Conservation (phyloP, 1,140 invertebrate species). For the Aphis gossypii region DNA sequence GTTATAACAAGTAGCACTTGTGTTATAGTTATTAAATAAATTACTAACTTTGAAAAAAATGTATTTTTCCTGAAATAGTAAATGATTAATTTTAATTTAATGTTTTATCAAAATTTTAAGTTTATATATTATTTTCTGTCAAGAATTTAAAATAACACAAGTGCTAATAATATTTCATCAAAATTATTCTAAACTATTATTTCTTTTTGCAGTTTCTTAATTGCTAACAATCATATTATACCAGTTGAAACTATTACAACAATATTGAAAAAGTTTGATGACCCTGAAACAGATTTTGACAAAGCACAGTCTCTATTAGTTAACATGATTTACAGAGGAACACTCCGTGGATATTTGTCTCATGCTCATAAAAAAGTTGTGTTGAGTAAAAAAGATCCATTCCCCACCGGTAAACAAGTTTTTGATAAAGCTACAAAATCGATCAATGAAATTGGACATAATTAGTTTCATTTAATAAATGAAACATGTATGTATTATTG, state of each 20-base stretch:
- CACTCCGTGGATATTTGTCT: constrained; percentile 97
- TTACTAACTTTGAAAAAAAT: too few species aligned
- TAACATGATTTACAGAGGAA: constrained; percentile 94
- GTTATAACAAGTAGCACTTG: not conserved
- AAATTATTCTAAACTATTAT: not conserved
- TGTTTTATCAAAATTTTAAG: not conserved
- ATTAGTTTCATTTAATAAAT: constrained; percentile 11
- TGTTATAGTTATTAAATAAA: not conserved
- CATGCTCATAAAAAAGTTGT: constrained; percentile 96
- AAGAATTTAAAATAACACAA: not conserved
- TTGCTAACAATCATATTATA: constrained; percentile 89
- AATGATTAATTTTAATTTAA: not conserved
- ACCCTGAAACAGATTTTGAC: constrained; percentile 87
- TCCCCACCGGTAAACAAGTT: constrained; percentile 70
- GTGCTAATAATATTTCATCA: not conserved
- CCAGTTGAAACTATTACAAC: constrained; percentile 82
- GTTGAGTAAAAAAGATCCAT: constrained; percentile 96
- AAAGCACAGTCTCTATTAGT: constrained; percentile 96
- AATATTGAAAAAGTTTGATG: constrained; percentile 81
- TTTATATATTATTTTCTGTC: not conserved
- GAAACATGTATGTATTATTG: not conserved
- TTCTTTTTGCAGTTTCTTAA: constrained; percentile 71
- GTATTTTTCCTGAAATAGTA: not conserved
- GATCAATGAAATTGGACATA: constrained; percentile 51
- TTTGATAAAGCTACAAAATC: constrained; percentile 49